Evolutionary conservation across 1,140 invertebrate genomes (phyloP).

Genomic region (Camponotus pennsylvanicus): DNA sequence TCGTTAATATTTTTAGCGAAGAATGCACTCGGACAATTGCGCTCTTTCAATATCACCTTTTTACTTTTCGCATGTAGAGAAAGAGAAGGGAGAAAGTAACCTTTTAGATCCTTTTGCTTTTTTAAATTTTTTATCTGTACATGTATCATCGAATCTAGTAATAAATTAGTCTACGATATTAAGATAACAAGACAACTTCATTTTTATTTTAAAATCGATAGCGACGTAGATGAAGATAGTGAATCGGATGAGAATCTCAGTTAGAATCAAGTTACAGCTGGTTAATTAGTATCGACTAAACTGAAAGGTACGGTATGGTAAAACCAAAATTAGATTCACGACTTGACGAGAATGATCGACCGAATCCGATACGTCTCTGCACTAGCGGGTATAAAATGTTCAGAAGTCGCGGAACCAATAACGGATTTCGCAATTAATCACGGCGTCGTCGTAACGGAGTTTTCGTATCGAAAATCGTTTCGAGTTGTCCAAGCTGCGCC

Average conservation of each 20-base stretch:
- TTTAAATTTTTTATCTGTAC: not conserved
- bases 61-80: not conserved
- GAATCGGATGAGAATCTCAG: not conserved
- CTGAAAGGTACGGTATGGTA: not conserved
- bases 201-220: too few relatives aligned
- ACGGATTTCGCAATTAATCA: conserved; percentile 46
- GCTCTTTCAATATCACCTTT: not conserved
- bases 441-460: not conserved
- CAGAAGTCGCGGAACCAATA: conserved; percentile 23
- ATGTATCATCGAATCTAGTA: too few relatives aligned
- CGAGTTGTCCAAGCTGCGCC: not conserved
- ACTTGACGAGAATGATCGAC: conserved; percentile 21
- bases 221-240: too few relatives aligned
- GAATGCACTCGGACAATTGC: not conserved
- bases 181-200: too few relatives aligned
- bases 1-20: conserved; percentile 31
- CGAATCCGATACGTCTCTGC: not conserved
- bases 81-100: not conserved
- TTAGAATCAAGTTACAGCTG: conserved; percentile 10
- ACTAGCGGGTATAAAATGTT: conserved; percentile 23
- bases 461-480: conserved; percentile 40
- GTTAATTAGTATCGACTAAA: conserved; percentile 5
- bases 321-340: conserved; percentile 14
- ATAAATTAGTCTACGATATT: too few relatives aligned
- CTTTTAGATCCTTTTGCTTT: not conserved